Base-by-base conservation (phyloP, 1,140 invertebrate genomes). In the Pogonomyrmex californicus region DNA sequence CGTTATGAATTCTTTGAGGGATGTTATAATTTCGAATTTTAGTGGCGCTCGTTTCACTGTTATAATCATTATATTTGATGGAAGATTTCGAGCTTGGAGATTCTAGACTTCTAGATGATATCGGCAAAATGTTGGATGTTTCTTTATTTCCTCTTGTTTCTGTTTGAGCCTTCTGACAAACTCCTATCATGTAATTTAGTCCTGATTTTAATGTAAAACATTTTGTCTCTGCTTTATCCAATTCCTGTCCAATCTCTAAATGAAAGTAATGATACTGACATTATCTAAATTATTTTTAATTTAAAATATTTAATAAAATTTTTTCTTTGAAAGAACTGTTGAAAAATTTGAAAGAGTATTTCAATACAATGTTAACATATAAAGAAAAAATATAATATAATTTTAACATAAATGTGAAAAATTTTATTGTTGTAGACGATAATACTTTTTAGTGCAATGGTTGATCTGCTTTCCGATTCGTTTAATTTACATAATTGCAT, bases 111-210 rank as follows among this genome's bases (percentile, higher is more conserved):
- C 51, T 62, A 62, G 10, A 81, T 36, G 38, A 38, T n/a, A 44
- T 58, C 51, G 23, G 17, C 2, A 63, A 81, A 70, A 17, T 30
- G 10, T 62, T 1, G 0, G 33, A 54, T 6, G 4, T 30, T 58
- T 76, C 65, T 70, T 85, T 62, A 36, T 2, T 51, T 65, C 41
- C 58, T 62, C 33, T 68, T 36, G 33, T 77, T 54, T 89, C 66
- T 63, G 70, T 76, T 47, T 85, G 81, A 6, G 63, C 86, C 4
- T 87, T 75, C 14, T 68, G 87, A 63, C 94, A 95, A n/a, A 94
- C 63, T 51, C 87, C 91, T 87, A 95, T 95, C 92, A 95, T 92
- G 44, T 92, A 93, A 87, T 95, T 92, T 54, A 95, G 88, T 87
- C 95, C 93, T 30, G 89, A 91, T 73, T 95, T 94, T 47, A 95